Base-by-base conservation (phyloP, 2,797 vertebrate species). In the Siniperca scherzeri region DNA sequence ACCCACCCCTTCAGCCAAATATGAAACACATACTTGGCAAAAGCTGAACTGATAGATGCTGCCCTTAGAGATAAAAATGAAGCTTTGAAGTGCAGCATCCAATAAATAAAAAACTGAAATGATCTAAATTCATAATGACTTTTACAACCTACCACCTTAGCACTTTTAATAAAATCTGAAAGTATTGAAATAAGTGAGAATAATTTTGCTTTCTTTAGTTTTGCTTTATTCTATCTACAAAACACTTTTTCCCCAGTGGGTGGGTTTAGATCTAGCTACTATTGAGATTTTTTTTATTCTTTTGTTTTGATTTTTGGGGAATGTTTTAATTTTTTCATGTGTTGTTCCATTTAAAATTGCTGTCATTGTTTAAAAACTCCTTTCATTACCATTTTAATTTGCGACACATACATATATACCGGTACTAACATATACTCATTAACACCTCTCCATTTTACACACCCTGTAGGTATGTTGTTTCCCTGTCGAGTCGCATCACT, bases 341-440 rank as follows among this genome's bases (percentile, higher is more conserved):
- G 84, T 91, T 88, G 78, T 91, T 90, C 71, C 77, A 89, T 91
- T 92, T 79, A 88, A 83, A 46, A 90, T 88, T 83, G 69, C 87
- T 90, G 83, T 91, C 88, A 81, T 93, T 88, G 84, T 93, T 93
- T 82, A 82, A 83, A 82, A 86, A 82, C 76, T 87, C 86, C 82
- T 81, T 61, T 88, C 90, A 92, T 90, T 73, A 46, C 75, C 79
- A 84, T 92, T 93, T 94, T 95, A 74, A 89, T 92, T 95, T 94
- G 86, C 88, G 52, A 91, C 82, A 82, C 88, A 80, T 82, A 84
- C 82, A 86, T 65, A 74, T 71, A 72, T 25, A 77, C 77, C 36
- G 7, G n/a, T 90, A 94, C 94, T 94, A 94, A 93, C 82, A 86
- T 76, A 42, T 27, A 67, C 65, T 60, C 95, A 91, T 93, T 93